Evolutionary conservation across 2,888 invertebrate genomes (phyloP).

Genomic region (Brenthis daphne): DNA sequence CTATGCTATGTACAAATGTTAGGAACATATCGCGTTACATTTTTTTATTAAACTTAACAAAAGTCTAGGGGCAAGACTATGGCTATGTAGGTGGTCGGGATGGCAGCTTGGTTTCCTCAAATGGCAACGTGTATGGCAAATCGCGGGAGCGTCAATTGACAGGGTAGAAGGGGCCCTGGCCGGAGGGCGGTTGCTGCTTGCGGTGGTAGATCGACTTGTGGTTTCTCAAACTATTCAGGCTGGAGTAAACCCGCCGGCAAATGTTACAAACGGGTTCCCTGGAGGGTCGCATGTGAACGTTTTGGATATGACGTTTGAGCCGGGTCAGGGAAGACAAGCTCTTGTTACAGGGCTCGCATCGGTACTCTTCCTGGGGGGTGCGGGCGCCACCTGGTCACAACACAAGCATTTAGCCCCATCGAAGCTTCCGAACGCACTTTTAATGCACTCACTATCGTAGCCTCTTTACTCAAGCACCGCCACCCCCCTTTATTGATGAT

Average conservation of each 20-base stretch:
- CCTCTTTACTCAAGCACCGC: constrained; percentile 77
- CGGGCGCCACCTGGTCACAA: constrained; percentile 87
- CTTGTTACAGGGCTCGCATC: constrained; percentile 96
- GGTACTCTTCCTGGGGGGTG: constrained; percentile 92
- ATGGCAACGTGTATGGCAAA: constrained; percentile 62
- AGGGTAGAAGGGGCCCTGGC: constrained; percentile 72
- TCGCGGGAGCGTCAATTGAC: constrained; percentile 69
- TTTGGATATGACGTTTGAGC: constrained; percentile 95
- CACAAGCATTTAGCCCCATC: constrained; percentile 80
- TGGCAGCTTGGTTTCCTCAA: constrained; percentile 72
- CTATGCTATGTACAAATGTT: constrained; percentile 82
- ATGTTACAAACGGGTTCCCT: constrained; percentile 95
- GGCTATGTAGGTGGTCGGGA: constrained; percentile 76
- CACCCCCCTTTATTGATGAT: constrained; percentile 76
- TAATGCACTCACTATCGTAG: constrained; percentile 81
- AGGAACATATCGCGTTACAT: constrained; percentile 79
- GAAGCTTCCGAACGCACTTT: constrained; percentile 76
- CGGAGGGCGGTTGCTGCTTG: constrained; percentile 87
- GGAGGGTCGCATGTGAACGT: constrained; percentile 94
- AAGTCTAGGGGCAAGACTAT: constrained; percentile 78
- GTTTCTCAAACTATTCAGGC: constrained; percentile 94
- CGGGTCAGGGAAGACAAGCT: constrained; percentile 92
- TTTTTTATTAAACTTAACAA: constrained; percentile 69
- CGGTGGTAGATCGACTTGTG: constrained; percentile 97
- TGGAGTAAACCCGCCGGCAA: constrained; percentile 95